Evolutionary conservation across 2,113 vertebrate species (phyloP), one percentile per base, ranked within the genome.

Genomic region (Syngnathus floridae): DNA sequence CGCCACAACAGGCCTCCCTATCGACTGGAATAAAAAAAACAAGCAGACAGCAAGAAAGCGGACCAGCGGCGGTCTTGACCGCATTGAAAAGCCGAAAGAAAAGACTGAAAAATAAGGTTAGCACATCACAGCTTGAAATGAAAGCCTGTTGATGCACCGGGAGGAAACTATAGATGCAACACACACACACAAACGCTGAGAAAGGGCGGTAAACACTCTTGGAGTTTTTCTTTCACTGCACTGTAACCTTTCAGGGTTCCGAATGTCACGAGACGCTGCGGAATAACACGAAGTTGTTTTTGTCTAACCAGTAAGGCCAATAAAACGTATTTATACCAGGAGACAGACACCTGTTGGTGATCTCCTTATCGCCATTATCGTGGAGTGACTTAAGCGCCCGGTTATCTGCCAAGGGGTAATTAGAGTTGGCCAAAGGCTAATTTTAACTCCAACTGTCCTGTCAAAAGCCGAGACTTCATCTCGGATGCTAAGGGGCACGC

Each of bases 1-100:
- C 73, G 70, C 73, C 82, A 83, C 84, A 85, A 85, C 80, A 82
- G 79, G 75, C 74, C 63, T 82, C 75, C 80, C 69, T 82, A 82
- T 88, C 69, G 65, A 79, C 75, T 72, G 65, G 79, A 78, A 83
- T 76, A 76, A 84, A 84, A 41, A 7, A 41, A 85, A 86, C 80
- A 85, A 65, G 54, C 73, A 74, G 76, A 74, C 73, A 60, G 64
- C 38, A 26, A 84, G 74, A 68, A 73, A 78, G 81, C 54, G 22
- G 76, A 85, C 77, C 82, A 58, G 76, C 66, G 71, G 72, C 67
- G 68, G 72, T 58, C 60, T 73, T 57, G 2, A 64, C 43, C 19
- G 66, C 73, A 72, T 80, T 79, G 62, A 80, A 74, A 86, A 66
- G 64, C 70, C 65, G 7, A 69, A 55, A 69, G 71, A 79, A 81